Evolutionary conservation across 1,140 invertebrate species (phyloP).

Genomic region (Liolophura sinensis): DNA sequence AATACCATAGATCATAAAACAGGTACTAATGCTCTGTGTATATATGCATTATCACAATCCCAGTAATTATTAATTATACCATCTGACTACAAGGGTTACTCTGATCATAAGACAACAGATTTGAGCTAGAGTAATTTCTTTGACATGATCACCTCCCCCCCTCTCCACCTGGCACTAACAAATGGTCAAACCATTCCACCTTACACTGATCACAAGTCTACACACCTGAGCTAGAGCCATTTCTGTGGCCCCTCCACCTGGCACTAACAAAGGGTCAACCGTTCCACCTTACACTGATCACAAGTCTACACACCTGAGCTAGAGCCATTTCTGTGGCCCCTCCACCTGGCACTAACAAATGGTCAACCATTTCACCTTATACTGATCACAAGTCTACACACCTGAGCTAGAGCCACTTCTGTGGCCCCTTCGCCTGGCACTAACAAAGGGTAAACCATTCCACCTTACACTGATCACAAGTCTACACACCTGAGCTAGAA

Average conservation of each 20-base stretch:
- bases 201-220: no score
- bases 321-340: constrained; percentile 95
- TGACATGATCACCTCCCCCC: no score
- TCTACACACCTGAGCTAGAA: constrained; percentile 68
- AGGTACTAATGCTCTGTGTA: background rate
- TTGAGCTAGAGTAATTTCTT: constrained; percentile 78
- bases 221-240: constrained; percentile 80
- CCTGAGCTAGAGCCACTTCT: constrained; percentile 77
- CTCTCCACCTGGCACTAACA: constrained; percentile 78
- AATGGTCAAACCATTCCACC: constrained; percentile 74
- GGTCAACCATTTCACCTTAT: constrained; percentile 71
- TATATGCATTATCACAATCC: background rate
- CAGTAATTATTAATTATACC: background rate
- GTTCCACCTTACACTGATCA: no score
- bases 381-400: no score
- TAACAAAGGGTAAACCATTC: constrained; percentile 73
- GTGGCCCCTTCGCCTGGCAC: constrained; percentile 85
- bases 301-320: constrained; percentile 62
- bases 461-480: constrained; percentile 35
- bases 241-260: constrained; percentile 88
- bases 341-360: constrained; percentile 75
- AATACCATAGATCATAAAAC: constrained; percentile 1
- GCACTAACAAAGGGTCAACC: constrained; percentile 60
- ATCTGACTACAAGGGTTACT: constrained; percentile 3
- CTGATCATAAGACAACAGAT: no score